Percentiles rank a stretch among this genome's conserved stretches.
These are phyloP conservation scores for Elmis aenea DNA, from an alignment of 2,888 invertebrate species.

Conservation along the genomic window DNA sequence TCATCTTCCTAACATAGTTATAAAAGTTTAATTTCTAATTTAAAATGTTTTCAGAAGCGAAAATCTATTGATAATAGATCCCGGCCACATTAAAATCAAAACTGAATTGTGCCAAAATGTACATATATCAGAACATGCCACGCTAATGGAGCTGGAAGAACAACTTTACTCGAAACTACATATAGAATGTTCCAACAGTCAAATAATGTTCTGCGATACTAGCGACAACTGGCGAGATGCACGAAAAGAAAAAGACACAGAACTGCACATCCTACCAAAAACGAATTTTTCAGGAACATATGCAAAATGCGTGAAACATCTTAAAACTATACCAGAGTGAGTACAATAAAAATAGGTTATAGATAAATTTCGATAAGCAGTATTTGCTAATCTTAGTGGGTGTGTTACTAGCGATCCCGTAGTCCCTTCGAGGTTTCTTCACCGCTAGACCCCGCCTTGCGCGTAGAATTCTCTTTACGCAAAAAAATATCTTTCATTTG, in stretches of 20 bases:
- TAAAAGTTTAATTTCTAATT: too few relatives aligned
- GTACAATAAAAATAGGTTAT: slow-evolving; percentile 5
- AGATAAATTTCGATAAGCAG: too few relatives aligned
- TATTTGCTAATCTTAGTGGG: too few relatives aligned
- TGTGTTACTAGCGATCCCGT: too few relatives aligned
- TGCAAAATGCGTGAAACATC: slow-evolving; percentile 34
- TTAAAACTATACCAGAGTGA: slow-evolving; percentile 42
- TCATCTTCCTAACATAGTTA: too few relatives aligned
- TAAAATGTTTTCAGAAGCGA: slow-evolving; percentile 52
- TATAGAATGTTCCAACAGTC: slow-evolving; percentile 62
- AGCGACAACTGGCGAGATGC: slow-evolving; percentile 72
- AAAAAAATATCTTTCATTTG: too few relatives aligned
- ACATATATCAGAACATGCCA: slow-evolving; percentile 66
- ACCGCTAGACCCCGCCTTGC: too few relatives aligned
- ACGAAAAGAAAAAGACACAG: slow-evolving; percentile 65
- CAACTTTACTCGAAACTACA: slow-evolving; percentile 72
- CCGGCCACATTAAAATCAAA: slow-evolving; percentile 63
- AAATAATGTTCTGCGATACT: slow-evolving; percentile 57
- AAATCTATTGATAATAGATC: slow-evolving; percentile 65
- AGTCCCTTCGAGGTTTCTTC: too few relatives aligned
- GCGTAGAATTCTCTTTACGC: too few relatives aligned
- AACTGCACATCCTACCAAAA: slow-evolving; percentile 68
- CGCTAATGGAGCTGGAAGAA: slow-evolving; percentile 78
- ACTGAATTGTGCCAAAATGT: slow-evolving; percentile 70
- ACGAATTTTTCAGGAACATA: slow-evolving; percentile 44